phyloP scores from a whole-genome alignment of 2,113 vertebrate genomes.

The Rhinolophus ferrumequinum region DNA sequence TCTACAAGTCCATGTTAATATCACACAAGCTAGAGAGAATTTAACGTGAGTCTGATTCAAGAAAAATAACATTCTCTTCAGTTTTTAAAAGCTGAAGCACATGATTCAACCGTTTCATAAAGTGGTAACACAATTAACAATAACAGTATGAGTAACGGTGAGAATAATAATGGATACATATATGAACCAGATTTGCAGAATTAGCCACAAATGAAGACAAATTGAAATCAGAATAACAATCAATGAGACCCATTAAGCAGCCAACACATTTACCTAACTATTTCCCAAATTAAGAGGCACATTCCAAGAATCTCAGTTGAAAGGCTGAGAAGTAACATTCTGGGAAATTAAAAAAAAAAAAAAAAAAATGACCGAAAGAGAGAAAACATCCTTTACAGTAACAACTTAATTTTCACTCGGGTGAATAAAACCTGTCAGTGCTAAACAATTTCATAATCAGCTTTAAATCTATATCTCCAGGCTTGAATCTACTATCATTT shows the following conservation, averaged over 20 bases:
- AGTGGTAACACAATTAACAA: neutral
- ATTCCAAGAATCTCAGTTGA: conserved; percentile 23
- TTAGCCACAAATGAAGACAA: neutral
- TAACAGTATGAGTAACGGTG: neutral
- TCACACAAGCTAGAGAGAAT: neutral
- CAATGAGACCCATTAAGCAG: neutral
- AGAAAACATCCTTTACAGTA: neutral
- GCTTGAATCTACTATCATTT: neutral
- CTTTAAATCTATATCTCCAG: neutral
- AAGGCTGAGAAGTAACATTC: neutral
- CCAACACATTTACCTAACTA: neutral
- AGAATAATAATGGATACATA: neutral
- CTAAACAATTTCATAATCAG: neutral
- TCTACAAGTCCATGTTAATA: neutral
- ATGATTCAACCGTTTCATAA: neutral
- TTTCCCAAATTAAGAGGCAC: conserved; percentile 22
- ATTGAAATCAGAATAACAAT: neutral
- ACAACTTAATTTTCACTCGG: neutral
- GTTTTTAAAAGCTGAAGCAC: conserved; percentile 34
- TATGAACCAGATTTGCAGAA: neutral
- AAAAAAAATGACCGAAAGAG: neutral
- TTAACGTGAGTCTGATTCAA: neutral
- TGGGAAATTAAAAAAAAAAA: neutral
- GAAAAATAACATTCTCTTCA: conserved; percentile 13
- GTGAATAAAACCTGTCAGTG: neutral